Conservation (phyloP, 2,113 vertebrate species). For the Zapus hudsonius region DNA sequence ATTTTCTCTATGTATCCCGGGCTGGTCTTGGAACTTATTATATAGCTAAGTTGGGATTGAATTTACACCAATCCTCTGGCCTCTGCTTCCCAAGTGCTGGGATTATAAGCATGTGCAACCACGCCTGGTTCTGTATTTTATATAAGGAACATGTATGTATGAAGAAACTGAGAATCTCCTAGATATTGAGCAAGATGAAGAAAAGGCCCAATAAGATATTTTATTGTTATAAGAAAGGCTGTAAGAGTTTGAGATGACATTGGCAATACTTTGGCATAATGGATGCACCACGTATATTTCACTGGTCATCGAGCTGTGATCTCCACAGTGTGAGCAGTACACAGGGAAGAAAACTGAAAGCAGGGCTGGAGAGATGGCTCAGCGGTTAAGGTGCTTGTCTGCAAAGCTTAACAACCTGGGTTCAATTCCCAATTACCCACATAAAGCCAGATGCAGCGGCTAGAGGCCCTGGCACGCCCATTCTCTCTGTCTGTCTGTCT, state of each 20-base stretch:
- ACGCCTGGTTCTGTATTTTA: not conserved
- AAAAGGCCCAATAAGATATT: slow-evolving; percentile 42
- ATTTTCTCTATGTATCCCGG: not conserved
- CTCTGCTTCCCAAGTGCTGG: not conserved
- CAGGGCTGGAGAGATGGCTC: too few species aligned
- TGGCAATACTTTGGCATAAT: not conserved
- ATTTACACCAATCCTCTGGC: not conserved
- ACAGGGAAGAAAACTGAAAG: not conserved
- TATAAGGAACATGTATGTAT: slow-evolving; percentile 16
- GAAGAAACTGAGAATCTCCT: not conserved
- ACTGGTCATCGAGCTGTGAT: not conserved
- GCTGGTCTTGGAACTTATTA: not conserved
- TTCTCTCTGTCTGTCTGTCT: too few species aligned
- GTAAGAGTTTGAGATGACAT: not conserved
- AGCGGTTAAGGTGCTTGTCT: too few species aligned
- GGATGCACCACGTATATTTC: not conserved
- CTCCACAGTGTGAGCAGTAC: not conserved
- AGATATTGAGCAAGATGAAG: not conserved
- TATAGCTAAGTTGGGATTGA: too few species aligned
- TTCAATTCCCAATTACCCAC: too few species aligned
- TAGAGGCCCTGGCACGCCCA: too few species aligned
- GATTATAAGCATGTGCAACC: too few species aligned
- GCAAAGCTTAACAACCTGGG: too few species aligned
- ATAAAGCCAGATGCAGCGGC: too few species aligned
- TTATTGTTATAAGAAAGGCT: slow-evolving; percentile 39